These are phyloP conservation scores for Danio rerio DNA, from an alignment of 2,113 vertebrate species.

Conservation along the genomic window DNA sequence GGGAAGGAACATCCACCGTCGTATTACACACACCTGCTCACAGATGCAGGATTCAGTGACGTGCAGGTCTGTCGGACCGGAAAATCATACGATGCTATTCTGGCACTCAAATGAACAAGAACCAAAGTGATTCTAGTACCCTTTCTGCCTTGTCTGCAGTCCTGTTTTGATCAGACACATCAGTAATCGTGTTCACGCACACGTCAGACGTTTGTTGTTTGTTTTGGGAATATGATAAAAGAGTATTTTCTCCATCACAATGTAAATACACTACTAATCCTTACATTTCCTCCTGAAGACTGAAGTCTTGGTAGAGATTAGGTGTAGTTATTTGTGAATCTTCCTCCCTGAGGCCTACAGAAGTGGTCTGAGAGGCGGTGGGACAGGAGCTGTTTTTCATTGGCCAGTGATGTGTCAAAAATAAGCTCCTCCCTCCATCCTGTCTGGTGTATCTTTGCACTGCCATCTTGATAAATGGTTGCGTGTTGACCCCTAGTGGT, in stretches of 20 bases:
- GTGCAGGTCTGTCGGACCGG: slow-evolving; percentile 74
- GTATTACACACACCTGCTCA: slow-evolving; percentile 68
- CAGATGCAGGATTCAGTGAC: slow-evolving; percentile 65
- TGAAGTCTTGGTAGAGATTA: not conserved
- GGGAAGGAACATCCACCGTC: slow-evolving; percentile 73
- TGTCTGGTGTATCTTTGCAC: not conserved
- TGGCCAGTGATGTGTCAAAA: slow-evolving; percentile 13
- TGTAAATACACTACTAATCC: not conserved
- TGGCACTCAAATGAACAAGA: slow-evolving; percentile 71
- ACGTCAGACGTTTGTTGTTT: not conserved
- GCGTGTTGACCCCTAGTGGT: slow-evolving; percentile 21
- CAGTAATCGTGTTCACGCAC: not conserved
- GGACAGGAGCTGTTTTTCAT: not conserved
- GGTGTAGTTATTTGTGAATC: not conserved
- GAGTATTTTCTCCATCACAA: not conserved
- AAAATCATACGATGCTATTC: slow-evolving; percentile 76
- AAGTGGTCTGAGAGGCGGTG: slow-evolving; percentile 1
- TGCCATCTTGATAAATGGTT: not conserved
- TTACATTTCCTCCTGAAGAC: not conserved
- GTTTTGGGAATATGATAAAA: not conserved
- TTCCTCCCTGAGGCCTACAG: not conserved
- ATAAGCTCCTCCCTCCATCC: not conserved
- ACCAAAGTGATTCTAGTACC: not conserved
- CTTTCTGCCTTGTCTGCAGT: slow-evolving; percentile 3
- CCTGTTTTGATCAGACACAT: not conserved